phyloP scores from a whole-genome alignment of 1,140 invertebrate species.

The Calycopis cecrops region DNA sequence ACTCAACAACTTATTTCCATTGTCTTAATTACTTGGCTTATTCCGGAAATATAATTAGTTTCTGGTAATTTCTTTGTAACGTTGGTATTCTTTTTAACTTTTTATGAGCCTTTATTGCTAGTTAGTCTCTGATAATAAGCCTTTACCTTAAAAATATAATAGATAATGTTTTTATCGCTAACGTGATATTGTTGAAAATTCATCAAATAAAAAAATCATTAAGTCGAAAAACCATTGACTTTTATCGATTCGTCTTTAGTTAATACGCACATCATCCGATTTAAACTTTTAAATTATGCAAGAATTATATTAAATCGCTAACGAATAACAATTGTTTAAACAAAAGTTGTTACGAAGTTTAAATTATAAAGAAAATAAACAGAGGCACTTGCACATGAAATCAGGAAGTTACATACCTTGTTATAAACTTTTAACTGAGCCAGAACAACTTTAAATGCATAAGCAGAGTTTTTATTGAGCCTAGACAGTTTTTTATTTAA shows the following conservation, averaged over 20 bases:
- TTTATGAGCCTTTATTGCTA: too few species aligned
- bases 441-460: constrained; percentile 40
- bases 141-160: too few species aligned
- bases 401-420: constrained; percentile 45
- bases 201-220: too few species aligned
- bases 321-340: constrained; percentile 2
- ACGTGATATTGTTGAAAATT: too few species aligned
- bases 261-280: too few species aligned
- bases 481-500: constrained; percentile 14
- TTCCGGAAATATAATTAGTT: neutral
- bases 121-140: too few species aligned
- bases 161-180: too few species aligned
- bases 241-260: too few species aligned
- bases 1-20: constrained; percentile 11
- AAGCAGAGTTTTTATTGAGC: constrained; percentile 18
- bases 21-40: constrained; percentile 4
- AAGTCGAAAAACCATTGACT: too few species aligned
- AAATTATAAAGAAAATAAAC: constrained; percentile 53
- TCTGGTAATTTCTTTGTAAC: too few species aligned
- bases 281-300: neutral
- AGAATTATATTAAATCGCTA: neutral
- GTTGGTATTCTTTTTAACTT: too few species aligned
- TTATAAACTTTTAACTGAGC: constrained; percentile 48
- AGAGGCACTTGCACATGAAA: constrained; percentile 35
- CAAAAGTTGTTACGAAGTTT: constrained; percentile 36